Evolutionary conservation across 2,113 vertebrate species (phyloP).

Genomic region (Clinocottus analis): DNA sequence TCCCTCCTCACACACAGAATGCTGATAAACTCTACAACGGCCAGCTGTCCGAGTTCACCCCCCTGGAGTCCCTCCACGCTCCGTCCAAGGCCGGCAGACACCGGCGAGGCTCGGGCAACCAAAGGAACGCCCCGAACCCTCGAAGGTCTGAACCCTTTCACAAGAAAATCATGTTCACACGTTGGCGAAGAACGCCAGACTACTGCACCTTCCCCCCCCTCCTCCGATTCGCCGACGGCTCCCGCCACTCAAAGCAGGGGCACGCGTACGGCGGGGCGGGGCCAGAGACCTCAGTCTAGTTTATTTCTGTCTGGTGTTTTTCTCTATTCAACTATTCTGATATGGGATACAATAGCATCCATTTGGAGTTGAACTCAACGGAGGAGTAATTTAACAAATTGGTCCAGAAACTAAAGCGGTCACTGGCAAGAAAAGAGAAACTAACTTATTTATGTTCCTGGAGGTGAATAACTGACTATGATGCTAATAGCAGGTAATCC

Average conservation of each 20-base stretch:
- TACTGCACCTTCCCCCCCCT: conserved; percentile 85
- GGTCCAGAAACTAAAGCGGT: neutral
- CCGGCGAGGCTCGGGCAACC: conserved; percentile 78
- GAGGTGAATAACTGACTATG: conserved; percentile 1
- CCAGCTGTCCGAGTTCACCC: conserved; percentile 87
- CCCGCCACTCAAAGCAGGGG: conserved; percentile 61
- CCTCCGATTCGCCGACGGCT: conserved; percentile 79
- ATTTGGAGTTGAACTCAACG: conserved; percentile 1
- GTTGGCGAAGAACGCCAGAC: conserved; percentile 82
- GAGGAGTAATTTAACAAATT: neutral
- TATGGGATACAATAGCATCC: conserved; percentile 15
- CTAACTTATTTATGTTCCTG: neutral
- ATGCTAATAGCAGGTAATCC: neutral
- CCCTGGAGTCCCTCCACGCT: conserved; percentile 85
- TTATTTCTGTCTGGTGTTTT: neutral
- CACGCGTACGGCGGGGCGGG: conserved; percentile 76
- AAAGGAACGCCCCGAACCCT: conserved; percentile 71
- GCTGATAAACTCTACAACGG: conserved; percentile 82
- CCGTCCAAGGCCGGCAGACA: conserved; percentile 65
- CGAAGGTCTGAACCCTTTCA: conserved; percentile 83
- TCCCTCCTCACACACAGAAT: conserved; percentile 76
- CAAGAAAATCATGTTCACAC: conserved; percentile 85
- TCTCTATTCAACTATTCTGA: neutral
- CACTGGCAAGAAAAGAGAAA: conserved; percentile 1
- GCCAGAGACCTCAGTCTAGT: conserved; percentile 87